Evolutionary conservation across 2,888 invertebrate genomes (phyloP).

Genomic region (Lasius platythorax): DNA sequence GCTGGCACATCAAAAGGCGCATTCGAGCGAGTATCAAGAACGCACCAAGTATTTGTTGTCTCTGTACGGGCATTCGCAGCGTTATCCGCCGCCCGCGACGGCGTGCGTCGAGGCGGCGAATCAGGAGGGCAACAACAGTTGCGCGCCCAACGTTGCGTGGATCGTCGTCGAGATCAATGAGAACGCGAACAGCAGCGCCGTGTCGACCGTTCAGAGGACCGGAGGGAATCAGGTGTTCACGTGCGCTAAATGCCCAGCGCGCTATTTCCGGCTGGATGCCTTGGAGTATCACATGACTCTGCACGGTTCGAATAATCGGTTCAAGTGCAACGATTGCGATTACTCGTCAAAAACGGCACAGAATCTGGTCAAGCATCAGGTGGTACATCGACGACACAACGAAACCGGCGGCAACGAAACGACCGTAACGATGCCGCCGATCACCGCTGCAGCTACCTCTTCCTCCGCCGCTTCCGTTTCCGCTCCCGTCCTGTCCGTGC

Average conservation of each 20-base stretch:
- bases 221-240: constrained; percentile 82
- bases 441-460: background rate
- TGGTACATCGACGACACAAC: constrained; percentile 85
- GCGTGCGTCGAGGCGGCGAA: constrained; percentile 81
- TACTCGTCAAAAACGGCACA: constrained; percentile 91
- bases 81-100: constrained; percentile 89
- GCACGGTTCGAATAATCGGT: constrained; percentile 89
- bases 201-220: constrained; percentile 59
- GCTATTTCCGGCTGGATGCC: constrained; percentile 91
- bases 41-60: constrained; percentile 90
- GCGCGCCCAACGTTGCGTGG: constrained; percentile 77
- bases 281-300: constrained; percentile 90
- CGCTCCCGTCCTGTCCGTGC: background rate
- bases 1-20: constrained; percentile 90
- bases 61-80: constrained; percentile 89
- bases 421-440: background rate
- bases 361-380: constrained; percentile 90
- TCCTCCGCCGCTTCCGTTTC: constrained; percentile 3
- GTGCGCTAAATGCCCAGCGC: constrained; percentile 91
- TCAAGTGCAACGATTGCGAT: constrained; percentile 91
- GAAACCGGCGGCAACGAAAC: constrained; percentile 48
- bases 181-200: constrained; percentile 1
- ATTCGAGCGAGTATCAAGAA: constrained; percentile 93
- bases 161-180: constrained; percentile 80
- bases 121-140: constrained; percentile 59